Evolutionary conservation across 2,888 invertebrate species (phyloP).

Genomic region (Diaperis boleti): DNA sequence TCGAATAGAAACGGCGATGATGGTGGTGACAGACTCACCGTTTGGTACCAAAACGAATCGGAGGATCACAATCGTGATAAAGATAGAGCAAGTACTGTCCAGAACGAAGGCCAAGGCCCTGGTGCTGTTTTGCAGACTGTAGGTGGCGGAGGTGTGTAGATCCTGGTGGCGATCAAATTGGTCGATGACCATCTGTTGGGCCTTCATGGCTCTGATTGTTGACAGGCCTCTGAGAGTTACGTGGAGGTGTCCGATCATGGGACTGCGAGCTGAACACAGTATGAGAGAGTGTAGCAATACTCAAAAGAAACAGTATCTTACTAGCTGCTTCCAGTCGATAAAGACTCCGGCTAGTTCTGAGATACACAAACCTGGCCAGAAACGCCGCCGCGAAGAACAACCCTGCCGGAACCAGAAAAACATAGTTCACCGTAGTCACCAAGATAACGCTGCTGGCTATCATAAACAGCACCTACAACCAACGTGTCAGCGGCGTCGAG

Average conservation of each 20-base stretch:
- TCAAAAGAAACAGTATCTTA: conserved; percentile 1
- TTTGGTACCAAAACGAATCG: neutral
- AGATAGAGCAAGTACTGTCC: neutral
- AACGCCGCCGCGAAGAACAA: conserved; percentile 5
- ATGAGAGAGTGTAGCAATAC: no score
- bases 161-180: conserved; percentile 74
- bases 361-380: conserved; percentile 39
- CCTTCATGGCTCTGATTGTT: conserved; percentile 78
- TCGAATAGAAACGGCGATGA: neutral
- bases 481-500: neutral
- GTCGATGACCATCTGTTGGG: conserved; percentile 70
- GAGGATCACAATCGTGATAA: neutral
- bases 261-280: conserved; percentile 78
- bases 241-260: conserved; percentile 80
- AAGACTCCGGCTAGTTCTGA: conserved; percentile 48
- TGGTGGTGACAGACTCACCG: neutral
- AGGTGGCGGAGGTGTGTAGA: conserved; percentile 55
- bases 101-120: neutral
- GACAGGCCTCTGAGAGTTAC: conserved; percentile 80
- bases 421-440: neutral
- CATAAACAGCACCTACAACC: conserved; percentile 29
- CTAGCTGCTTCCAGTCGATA: conserved; percentile 44
- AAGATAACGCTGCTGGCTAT: neutral
- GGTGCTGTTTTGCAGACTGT: conserved; percentile 47
- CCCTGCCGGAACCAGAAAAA: conserved; percentile 34